A percentile compares a stretch with the other conserved stretches of the same genome.
These are phyloP conservation scores for Eubasilissa splendida DNA, from an alignment of 2,888 invertebrate genomes.

Conservation along the genomic window DNA sequence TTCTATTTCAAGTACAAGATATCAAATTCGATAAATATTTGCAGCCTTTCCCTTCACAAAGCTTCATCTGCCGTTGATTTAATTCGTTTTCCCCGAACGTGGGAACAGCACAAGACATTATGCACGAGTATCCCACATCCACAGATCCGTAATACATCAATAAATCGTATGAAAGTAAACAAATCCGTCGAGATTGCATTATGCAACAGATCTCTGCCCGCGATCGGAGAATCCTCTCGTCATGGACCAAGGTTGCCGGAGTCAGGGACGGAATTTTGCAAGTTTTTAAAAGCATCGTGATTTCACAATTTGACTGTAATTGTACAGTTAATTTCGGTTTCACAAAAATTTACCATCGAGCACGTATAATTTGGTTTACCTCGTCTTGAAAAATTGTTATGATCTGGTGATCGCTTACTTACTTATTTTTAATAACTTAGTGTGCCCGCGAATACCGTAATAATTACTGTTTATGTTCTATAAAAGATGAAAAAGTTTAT, in stretches of 20 bases:
- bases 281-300: constrained; percentile 37
- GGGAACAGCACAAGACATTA: constrained; percentile 24
- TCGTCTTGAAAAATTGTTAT: too few species aligned
- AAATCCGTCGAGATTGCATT: constrained; percentile 33
- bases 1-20: too few species aligned
- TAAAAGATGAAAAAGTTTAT: too few species aligned
- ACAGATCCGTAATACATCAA: constrained; percentile 6
- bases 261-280: constrained; percentile 31
- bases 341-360: too few species aligned
- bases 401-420: too few species aligned
- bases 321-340: too few species aligned
- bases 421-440: too few species aligned
- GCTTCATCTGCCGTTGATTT: not conserved
- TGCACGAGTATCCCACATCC: not conserved
- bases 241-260: constrained; percentile 26
- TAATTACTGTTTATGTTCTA: too few species aligned
- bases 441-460: too few species aligned
- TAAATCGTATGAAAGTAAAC: constrained; percentile 32
- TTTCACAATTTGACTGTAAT: constrained; percentile 8
- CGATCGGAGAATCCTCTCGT: constrained; percentile 23
- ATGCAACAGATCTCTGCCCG: constrained; percentile 32
- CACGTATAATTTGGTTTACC: too few species aligned
- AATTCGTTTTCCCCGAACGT: constrained; percentile 30
- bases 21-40: too few species aligned
- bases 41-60: not conserved